These are phyloP conservation scores for Aix galericulata DNA, from an alignment of 2,113 vertebrate genomes.

Conservation along the genomic window DNA sequence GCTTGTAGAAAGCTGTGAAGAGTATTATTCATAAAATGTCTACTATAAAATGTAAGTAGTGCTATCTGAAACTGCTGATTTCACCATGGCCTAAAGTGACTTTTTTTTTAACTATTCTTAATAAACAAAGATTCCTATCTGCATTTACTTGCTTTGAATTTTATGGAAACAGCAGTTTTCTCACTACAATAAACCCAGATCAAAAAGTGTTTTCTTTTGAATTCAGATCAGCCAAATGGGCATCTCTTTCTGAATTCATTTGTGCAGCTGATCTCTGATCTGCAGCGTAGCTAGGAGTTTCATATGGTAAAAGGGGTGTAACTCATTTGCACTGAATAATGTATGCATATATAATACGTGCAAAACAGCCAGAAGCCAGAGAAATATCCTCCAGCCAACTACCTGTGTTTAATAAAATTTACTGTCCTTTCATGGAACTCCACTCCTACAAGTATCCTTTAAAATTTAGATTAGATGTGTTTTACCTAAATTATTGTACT, in stretches of 20 bases:
- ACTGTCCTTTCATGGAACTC: conserved; percentile 20
- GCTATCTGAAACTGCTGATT: not conserved
- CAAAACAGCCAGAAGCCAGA: not conserved
- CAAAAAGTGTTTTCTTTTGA: conserved; percentile 33
- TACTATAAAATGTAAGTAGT: not conserved
- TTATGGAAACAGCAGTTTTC: not conserved
- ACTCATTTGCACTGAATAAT: not conserved
- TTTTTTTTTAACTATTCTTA: not conserved
- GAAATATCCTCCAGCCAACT: not conserved
- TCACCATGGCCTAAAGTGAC: not conserved
- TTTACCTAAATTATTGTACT: not conserved
- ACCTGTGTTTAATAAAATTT: conserved; percentile 22
- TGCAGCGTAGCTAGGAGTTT: not conserved
- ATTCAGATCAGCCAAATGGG: conserved; percentile 44
- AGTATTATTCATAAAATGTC: not conserved
- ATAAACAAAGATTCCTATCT: not conserved
- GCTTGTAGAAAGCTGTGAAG: not conserved
- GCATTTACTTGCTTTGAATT: conserved; percentile 1
- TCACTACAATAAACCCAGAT: not conserved
- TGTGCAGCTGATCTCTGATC: not conserved
- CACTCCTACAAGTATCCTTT: conserved; percentile 32
- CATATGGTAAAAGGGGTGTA: not conserved
- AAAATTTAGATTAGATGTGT: conserved; percentile 18
- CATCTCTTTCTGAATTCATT: not conserved
- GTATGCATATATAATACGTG: not conserved